Percentiles rank a stretch among this genome's conserved stretches.
phyloP scores from a whole-genome alignment of 2,113 vertebrate genomes.

The Tauraco erythrolophus region DNA sequence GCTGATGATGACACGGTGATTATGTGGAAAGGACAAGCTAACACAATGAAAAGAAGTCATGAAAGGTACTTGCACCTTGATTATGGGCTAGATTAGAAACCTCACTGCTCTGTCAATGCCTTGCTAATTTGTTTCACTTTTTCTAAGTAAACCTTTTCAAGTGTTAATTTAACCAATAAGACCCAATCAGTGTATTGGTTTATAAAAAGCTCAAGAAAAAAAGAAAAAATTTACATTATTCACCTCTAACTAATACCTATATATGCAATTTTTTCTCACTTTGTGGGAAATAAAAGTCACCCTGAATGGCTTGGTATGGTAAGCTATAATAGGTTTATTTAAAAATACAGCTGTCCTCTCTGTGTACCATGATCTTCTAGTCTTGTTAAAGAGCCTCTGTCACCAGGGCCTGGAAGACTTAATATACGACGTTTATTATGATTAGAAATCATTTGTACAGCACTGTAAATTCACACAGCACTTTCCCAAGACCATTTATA shows the following conservation, averaged over 20 bases:
- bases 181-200: neutral
- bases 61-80: neutral
- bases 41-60: neutral
- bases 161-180: neutral
- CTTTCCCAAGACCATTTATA: conserved; percentile 70
- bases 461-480: conserved; percentile 72
- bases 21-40: neutral
- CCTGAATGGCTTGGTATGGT: conserved; percentile 31
- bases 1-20: neutral
- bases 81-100: neutral
- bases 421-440: conserved; percentile 70
- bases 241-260: neutral
- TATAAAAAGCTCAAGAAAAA: neutral
- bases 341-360: conserved; percentile 69
- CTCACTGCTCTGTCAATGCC: neutral
- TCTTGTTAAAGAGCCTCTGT: conserved; percentile 70
- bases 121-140: neutral
- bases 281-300: conserved; percentile 51
- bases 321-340: conserved; percentile 49
- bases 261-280: neutral
- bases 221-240: neutral
- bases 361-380: conserved; percentile 52
- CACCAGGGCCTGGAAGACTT: conserved; percentile 64
- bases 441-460: conserved; percentile 75
- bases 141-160: neutral